These are phyloP conservation scores for Psilopogon haemacephalus DNA, from an alignment of 2,113 vertebrate species.

Conservation along the genomic window DNA sequence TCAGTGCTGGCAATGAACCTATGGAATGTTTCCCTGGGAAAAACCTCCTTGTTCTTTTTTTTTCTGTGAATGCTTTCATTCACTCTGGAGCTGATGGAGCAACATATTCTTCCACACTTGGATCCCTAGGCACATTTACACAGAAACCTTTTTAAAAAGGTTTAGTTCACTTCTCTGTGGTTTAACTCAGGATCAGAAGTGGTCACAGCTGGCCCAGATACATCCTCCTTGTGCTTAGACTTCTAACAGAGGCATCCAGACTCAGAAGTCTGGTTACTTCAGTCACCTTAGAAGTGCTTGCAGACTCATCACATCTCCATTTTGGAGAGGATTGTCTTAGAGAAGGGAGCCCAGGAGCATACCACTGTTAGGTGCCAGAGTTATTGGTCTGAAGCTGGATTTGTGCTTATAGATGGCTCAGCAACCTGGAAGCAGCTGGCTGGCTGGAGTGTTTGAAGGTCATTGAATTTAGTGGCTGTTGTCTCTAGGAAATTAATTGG, in stretches of 20 bases:
- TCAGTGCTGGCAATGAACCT: constrained; percentile 46
- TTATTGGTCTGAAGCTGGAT: neutral
- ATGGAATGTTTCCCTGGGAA: constrained; percentile 53
- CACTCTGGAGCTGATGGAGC: constrained; percentile 43
- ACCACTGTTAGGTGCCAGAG: neutral
- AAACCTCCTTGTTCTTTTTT: constrained; percentile 26
- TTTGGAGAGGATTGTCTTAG: neutral
- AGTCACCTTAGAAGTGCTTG: neutral
- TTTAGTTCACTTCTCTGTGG: constrained; percentile 31
- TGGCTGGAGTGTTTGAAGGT: neutral
- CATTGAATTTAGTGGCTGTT: neutral
- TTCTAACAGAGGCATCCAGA: neutral
- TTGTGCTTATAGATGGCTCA: neutral
- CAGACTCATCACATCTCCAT: neutral
- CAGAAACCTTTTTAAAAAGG: neutral
- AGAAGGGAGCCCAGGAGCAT: neutral
- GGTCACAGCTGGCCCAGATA: neutral
- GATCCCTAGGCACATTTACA: constrained; percentile 18
- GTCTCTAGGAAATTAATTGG: neutral
- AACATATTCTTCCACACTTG: constrained; percentile 26
- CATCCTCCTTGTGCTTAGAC: neutral
- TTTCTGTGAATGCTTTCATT: constrained; percentile 56
- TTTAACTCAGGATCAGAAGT: neutral
- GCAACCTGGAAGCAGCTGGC: neutral
- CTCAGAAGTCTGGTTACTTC: neutral